Percentiles rank a stretch among this genome's conserved stretches.
These are phyloP conservation scores for Contarinia nasturtii DNA, from an alignment of 1,140 invertebrate species.

Conservation along the genomic window DNA sequence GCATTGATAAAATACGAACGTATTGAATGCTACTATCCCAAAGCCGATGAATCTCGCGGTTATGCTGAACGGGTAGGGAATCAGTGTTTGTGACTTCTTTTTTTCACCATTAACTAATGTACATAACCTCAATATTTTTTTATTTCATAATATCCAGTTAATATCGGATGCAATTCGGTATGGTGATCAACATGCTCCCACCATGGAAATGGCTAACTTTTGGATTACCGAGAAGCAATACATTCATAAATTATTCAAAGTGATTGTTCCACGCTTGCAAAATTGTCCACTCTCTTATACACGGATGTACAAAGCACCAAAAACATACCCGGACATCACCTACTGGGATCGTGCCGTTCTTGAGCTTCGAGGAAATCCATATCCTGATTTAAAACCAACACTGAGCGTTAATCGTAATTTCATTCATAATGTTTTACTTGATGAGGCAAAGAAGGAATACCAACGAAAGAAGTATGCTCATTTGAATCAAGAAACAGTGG, in stretches of 20 bases:
- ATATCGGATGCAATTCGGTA: conserved; percentile 74
- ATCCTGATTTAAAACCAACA: conserved; percentile 34
- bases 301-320: conserved; percentile 46
- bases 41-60: conserved; percentile 67
- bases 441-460: conserved; percentile 52
- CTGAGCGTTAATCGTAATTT: conserved; percentile 33
- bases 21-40: conserved; percentile 56
- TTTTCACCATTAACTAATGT: background rate
- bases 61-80: conserved; percentile 63
- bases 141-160: conserved; percentile 36
- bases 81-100: background rate
- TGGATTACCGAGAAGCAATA: conserved; percentile 80
- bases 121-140: background rate
- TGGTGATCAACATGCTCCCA: conserved; percentile 64
- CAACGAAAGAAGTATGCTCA: conserved; percentile 11
- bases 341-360: conserved; percentile 39
- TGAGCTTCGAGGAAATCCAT: conserved; percentile 61
- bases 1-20: conserved; percentile 75
- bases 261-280: conserved; percentile 64
- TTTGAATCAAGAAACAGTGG: background rate
- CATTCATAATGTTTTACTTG: conserved; percentile 49
- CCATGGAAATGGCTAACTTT: conserved; percentile 77
- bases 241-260: conserved; percentile 85
- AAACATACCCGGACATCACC: conserved; percentile 30
- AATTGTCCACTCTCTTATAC: conserved; percentile 52